Evolutionary conservation across 2,888 invertebrate species (phyloP).

Genomic region (Sicus ferrugineus): DNA sequence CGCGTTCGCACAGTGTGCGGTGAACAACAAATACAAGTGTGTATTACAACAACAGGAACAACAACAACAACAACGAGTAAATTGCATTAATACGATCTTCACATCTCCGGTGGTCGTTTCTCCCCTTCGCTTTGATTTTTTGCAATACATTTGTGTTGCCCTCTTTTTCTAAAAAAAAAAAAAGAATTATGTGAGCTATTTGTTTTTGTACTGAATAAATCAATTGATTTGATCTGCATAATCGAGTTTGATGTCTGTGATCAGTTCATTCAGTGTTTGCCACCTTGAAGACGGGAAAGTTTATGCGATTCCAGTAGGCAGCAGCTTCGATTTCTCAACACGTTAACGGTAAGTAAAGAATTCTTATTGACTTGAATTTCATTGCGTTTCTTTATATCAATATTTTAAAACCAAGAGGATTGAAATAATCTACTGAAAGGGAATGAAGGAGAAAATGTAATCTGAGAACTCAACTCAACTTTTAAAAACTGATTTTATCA

Average conservation of each 20-base stretch:
- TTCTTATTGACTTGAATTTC: no score
- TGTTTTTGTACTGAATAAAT: no score
- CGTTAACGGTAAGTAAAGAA: no score
- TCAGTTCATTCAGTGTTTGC: conserved; percentile 15
- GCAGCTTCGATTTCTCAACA: no score
- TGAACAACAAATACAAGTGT: neutral
- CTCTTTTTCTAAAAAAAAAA: neutral
- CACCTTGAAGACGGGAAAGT: neutral
- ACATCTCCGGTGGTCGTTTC: conserved; percentile 33
- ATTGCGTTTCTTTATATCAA: no score
- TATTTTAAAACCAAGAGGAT: no score
- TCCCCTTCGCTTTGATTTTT: conserved; percentile 24
- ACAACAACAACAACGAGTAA: conserved; percentile 13
- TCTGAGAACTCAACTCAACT: no score
- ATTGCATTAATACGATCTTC: conserved; percentile 31
- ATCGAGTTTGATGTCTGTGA: conserved; percentile 25
- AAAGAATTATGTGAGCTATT: no score
- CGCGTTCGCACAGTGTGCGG: neutral
- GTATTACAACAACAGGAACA: neutral
- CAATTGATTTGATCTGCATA: conserved; percentile 29
- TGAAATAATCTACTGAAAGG: no score
- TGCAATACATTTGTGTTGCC: conserved; percentile 1
- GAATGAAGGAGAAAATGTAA: no score
- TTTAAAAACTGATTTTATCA: no score
- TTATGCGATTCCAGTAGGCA: no score